Evolutionary conservation across 2,888 invertebrate genomes (phyloP).

Genomic region (Drosophila subquinaria): DNA sequence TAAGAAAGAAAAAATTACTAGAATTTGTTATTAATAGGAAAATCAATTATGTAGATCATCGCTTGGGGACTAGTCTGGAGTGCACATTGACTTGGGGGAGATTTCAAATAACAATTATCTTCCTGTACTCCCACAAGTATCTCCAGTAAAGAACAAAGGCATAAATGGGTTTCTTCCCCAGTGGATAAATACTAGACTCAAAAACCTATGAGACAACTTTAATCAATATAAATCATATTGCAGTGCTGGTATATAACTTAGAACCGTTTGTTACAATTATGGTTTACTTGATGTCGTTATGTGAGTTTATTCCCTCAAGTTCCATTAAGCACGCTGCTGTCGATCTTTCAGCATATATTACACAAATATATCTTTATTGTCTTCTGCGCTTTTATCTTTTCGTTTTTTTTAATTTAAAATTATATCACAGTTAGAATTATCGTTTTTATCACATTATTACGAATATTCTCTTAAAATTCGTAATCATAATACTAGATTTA

Average conservation of each 20-base stretch:
- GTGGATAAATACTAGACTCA: background rate
- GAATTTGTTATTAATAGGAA: background rate
- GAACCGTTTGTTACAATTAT: background rate
- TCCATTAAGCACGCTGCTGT: background rate
- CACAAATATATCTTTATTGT: constrained; percentile 3
- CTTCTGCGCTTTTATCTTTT: constrained; percentile 3
- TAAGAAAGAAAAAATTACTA: background rate
- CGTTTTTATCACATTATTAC: constrained; percentile 27
- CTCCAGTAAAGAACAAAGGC: background rate
- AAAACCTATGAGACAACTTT: background rate
- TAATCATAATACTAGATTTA: background rate
- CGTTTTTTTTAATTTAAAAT: constrained; percentile 4
- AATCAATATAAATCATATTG: background rate
- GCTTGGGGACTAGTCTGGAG: background rate
- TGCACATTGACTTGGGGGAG: no score
- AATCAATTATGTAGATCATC: background rate
- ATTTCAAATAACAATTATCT: background rate
- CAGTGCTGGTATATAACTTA: background rate
- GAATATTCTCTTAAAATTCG: constrained; percentile 1
- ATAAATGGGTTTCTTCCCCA: background rate
- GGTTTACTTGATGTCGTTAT: background rate
- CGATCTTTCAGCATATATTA: background rate
- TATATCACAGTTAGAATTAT: constrained; percentile 28
- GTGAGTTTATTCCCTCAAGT: background rate
- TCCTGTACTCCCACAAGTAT: background rate